Conservation (phyloP, 2,797 vertebrate genomes). For the Serranus cabrilla region DNA sequence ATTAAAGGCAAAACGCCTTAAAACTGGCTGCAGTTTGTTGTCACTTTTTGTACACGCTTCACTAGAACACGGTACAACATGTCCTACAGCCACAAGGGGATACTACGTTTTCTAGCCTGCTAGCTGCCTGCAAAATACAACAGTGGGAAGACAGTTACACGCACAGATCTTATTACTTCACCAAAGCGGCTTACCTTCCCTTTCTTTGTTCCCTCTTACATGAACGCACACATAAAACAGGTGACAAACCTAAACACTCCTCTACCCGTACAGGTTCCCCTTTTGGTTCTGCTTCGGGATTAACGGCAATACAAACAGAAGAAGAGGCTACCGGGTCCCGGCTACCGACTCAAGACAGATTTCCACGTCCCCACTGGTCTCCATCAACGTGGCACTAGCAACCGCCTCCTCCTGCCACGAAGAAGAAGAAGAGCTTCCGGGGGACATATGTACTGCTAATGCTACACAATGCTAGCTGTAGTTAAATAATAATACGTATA, state of each 20-base stretch:
- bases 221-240: conserved; percentile 62
- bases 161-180: conserved; percentile 29
- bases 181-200: conserved; percentile 78
- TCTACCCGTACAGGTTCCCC: conserved; percentile 5
- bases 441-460: background rate
- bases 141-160: conserved; percentile 24
- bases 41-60: background rate
- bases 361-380: conserved; percentile 88
- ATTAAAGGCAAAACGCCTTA: background rate
- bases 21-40: background rate
- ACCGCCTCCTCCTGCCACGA: conserved; percentile 71
- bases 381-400: conserved; percentile 90
- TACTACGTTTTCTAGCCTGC: conserved; percentile 17
- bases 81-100: background rate
- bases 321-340: conserved; percentile 62
- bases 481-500: too few relatives aligned
- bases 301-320: conserved; percentile 3
- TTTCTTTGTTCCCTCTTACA: conserved; percentile 50
- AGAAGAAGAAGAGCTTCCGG: conserved; percentile 78
- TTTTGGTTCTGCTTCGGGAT: conserved; percentile 13
- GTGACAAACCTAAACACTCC: background rate
- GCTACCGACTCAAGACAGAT: conserved; percentile 65
- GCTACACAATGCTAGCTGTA: background rate
- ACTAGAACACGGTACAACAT: background rate
- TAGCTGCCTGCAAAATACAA: conserved; percentile 37